A percentile compares a stretch with the other conserved stretches of the same genome.
phyloP scores from a whole-genome alignment of 2,797 vertebrate genomes.

The Odontamblyopus lacepedii region DNA sequence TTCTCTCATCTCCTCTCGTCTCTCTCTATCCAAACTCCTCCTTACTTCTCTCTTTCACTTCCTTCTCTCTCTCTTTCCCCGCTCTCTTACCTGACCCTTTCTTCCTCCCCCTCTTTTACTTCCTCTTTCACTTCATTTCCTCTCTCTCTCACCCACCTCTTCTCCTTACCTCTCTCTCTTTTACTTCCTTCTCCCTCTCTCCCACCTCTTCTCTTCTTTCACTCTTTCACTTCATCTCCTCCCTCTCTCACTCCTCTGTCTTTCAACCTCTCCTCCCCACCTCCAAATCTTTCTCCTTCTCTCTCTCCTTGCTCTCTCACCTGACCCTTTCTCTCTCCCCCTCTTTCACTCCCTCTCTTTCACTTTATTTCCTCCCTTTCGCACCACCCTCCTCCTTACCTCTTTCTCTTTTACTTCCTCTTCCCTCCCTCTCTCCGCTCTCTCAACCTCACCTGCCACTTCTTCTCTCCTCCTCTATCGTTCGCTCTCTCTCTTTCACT shows the following conservation, averaged over 20 bases:
- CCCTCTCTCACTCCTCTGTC: background rate
- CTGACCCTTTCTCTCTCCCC: background rate
- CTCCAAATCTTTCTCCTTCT: background rate
- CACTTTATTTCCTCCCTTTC: background rate
- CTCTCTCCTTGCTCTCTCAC: background rate
- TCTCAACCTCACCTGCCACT: background rate
- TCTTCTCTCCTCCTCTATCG: background rate
- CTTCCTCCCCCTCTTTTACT: background rate
- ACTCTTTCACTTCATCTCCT: background rate
- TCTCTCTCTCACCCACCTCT: background rate
- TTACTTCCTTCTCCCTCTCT: too few species aligned
- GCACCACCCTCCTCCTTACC: too few species aligned
- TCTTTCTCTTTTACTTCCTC: too few species aligned
- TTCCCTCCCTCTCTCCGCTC: background rate
- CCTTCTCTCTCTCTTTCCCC: background rate
- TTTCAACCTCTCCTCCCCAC: background rate
- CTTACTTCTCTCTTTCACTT: too few species aligned
- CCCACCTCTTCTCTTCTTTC: background rate
- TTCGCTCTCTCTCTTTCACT: background rate
- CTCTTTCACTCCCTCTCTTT: too few species aligned
- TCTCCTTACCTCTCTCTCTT: background rate
- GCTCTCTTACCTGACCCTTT: rapidly evolving
- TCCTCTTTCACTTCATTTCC: background rate
- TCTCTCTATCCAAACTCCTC: background rate
- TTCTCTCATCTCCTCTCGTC: rapidly evolving